Evolutionary conservation across 92 coral and sea anemone species (phyloP), one percentile per base, ranked within the genome.

Genomic region (Heteractis magnifica): DNA sequence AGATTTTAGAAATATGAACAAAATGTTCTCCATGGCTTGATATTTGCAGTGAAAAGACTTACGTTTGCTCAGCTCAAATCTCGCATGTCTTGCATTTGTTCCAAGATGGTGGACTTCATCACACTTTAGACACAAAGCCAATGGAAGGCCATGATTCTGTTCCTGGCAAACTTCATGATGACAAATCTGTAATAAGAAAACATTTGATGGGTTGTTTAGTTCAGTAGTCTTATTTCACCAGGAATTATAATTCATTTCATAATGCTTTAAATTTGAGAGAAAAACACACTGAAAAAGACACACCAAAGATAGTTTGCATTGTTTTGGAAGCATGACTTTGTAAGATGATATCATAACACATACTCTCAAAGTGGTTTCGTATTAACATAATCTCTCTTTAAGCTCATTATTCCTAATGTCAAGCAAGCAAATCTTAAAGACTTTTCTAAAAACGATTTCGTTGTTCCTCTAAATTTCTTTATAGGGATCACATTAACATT

Each of bases 121-220:
- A 77, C 99, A 97, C 72, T 93, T 93, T 72, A 92, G 76, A 78
- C 99, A 97, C 49, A 97, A 93, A 18, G 89, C 71, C 71, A 97
- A 90, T 4, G 99, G 88, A 5, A 83, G 71, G 53, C 93, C 98
- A 21, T 84, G 65, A 86, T 97, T 94, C 6, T 58, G 78, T 0
- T 82, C 98, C 73, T 92, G 98, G 60, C 99, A 97, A 52, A 90
- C 97, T 75, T 93, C 95, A 89, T 97, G 99, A 87, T 92, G 99
- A 82, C 99, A 97, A 58, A 94, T 89, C 99, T 97, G 80, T 4
- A 56, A 78, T 13, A 6, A 14, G 23, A 1, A 68, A 20, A 8
- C 20, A 68, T 19, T 21, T 0, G 3, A 34, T 34, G 44, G 44
- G 44, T 34, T 34, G 44, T 34, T 34, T 34, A 34, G 44, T 34